Conservation (phyloP, 2,797 vertebrate species). For the Zenarchopterus dispar region DNA sequence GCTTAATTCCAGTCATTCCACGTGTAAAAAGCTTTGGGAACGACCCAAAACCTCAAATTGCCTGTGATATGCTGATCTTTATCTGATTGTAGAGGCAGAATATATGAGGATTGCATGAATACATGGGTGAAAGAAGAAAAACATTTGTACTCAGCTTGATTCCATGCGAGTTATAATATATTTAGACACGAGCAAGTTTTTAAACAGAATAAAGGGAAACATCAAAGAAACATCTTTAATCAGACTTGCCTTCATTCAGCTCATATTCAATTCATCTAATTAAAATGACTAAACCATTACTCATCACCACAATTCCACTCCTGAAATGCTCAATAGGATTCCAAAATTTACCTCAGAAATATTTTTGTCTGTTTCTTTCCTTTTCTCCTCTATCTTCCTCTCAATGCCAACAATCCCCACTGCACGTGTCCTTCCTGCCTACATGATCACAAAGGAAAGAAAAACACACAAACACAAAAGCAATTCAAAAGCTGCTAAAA, state of each 20-base stretch:
- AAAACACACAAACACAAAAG: conserved; percentile 46
- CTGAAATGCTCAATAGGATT: background rate
- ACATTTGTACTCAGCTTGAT: too few species aligned
- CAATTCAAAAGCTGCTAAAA: conserved; percentile 3
- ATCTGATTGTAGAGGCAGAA: too few species aligned
- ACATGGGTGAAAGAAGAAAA: too few species aligned
- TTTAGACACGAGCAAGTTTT: too few species aligned
- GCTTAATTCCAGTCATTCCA: too few species aligned
- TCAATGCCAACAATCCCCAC: conserved; percentile 98
- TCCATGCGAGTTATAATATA: too few species aligned
- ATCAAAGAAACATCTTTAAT: background rate
- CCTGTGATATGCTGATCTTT: too few species aligned
- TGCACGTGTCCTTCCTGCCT: conserved; percentile 95
- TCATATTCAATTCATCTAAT: background rate
- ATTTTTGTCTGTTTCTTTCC: conserved; percentile 99
- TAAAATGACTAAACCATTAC: background rate
- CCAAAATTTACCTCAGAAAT: conserved; percentile 91
- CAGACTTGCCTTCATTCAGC: background rate
- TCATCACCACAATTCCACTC: background rate
- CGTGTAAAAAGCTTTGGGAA: too few species aligned
- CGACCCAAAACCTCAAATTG: too few species aligned
- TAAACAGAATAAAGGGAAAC: too few species aligned
- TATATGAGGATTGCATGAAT: too few species aligned
- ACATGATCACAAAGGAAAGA: conserved; percentile 43
- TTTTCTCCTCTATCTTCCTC: conserved; percentile 96